Conservation (phyloP, 2,888 invertebrate species). For the Drosophila imparisetae region DNA sequence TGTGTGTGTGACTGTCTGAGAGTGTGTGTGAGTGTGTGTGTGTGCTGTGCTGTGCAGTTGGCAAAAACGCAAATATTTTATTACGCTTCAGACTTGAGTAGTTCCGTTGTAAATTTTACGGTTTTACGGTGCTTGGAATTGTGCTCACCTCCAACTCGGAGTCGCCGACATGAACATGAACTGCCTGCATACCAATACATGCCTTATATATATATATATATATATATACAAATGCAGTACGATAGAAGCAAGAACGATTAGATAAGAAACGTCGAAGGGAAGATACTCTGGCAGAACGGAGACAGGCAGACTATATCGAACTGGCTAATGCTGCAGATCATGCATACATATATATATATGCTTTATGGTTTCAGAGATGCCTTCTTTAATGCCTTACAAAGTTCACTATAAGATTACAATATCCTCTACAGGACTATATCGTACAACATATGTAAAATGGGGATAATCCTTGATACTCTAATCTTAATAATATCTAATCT, state of each 20-base stretch:
- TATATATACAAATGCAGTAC: neutral
- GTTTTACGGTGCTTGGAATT: slow-evolving; percentile 72
- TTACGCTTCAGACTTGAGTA: slow-evolving; percentile 82
- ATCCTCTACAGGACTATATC: too few species aligned
- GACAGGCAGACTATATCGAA: neutral
- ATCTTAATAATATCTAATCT: neutral
- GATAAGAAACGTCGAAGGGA: neutral
- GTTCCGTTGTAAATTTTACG: slow-evolving; percentile 81
- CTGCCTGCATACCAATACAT: slow-evolving; percentile 34
- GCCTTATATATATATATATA: slow-evolving; percentile 20
- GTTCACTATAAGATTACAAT: too few species aligned
- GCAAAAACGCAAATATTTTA: slow-evolving; percentile 80
- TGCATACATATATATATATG: neutral
- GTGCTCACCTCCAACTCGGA: slow-evolving; percentile 48
- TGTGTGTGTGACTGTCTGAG: neutral
- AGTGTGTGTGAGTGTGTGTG: neutral
- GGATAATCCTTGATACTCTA: too few species aligned
- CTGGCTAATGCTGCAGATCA: neutral
- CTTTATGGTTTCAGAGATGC: neutral
- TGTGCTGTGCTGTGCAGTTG: slow-evolving; percentile 60
- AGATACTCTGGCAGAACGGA: neutral
- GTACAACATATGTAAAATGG: too few species aligned
- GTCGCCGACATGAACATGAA: slow-evolving; percentile 42
- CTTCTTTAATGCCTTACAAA: neutral
- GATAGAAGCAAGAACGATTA: neutral